Evolutionary conservation across 2,113 vertebrate species (phyloP), one percentile per base, ranked within the genome.

Genomic region (Excalfactoria chinensis): DNA sequence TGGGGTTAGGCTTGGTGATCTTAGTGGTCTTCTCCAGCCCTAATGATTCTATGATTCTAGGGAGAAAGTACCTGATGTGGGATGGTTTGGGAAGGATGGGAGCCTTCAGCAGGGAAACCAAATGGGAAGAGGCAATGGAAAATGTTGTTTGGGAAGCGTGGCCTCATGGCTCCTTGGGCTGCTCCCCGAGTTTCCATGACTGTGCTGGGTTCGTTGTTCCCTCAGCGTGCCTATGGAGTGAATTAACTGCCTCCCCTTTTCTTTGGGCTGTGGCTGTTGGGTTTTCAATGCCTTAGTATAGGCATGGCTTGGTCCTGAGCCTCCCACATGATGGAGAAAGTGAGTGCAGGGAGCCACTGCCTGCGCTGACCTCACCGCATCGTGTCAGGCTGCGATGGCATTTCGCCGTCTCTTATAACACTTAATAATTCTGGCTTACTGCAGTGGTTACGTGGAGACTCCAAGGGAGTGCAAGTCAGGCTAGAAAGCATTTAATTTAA

Each of bases 271-370:
- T 0, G 0, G 70, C 41, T 59, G 30, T 28, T 0, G 15, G 34
- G 22, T 85, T 94, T 90, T 92, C 81, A 56, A 58, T 95, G 88
- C 84, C 84, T 92, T 92, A 67, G 76, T 81, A 67, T 72, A 90
- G 93, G 79, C 90, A 95, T 59, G 58, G 63, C 58, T 64, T 59
- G 0, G 1, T 59, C 73, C 90, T 63, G 9, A 0, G 53, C 62
- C 70, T 25, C 62, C 91, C 21, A 3, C 59, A 5, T 1, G 5
- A 49, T 23, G 43, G 49, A 87, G 63, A 20, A 51, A 64, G n/a
- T 3, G 77, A 82, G 43, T 55, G 53, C 53, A 17, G 34, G 37
- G 74, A 49, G 58, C n/a, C 12, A 9, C 40, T n/a, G 19, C 49
- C 35, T n/a, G 19, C 19, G 35, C 60, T 43, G 37, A 43, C 60